These are phyloP conservation scores for Margaritifera margaritifera DNA, from an alignment of 2,888 invertebrate genomes.

Conservation along the genomic window DNA sequence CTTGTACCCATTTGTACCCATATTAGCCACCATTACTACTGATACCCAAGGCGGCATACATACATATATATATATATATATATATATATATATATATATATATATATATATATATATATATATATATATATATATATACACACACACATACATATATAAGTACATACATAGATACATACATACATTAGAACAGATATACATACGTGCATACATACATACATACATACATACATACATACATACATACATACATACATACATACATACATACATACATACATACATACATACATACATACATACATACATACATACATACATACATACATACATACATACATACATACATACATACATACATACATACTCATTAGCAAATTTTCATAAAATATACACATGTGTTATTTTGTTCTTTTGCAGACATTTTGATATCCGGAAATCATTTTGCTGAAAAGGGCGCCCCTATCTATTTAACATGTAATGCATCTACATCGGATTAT, in stretches of 20 bases:
- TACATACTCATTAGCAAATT: not conserved
- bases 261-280: slow-evolving; percentile 4
- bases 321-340: slow-evolving; percentile 6
- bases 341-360: slow-evolving; percentile 5
- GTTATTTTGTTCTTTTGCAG: slow-evolving; percentile 24
- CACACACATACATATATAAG: too few species aligned
- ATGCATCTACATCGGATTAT: slow-evolving; percentile 36
- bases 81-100: too few species aligned
- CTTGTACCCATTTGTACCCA: too few species aligned
- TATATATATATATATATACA: too few species aligned
- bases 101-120: too few species aligned
- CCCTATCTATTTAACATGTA: slow-evolving; percentile 36
- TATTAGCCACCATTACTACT: too few species aligned
- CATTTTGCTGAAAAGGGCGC: slow-evolving; percentile 38
- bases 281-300: slow-evolving; percentile 3
- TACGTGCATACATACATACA: too few species aligned
- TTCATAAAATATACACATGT: not conserved
- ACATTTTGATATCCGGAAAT: slow-evolving; percentile 40
- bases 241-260: not conserved
- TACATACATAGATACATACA: too few species aligned
- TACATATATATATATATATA: too few species aligned
- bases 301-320: slow-evolving; percentile 2
- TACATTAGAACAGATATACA: too few species aligned
- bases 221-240: too few species aligned
- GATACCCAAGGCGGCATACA: too few species aligned